Evolutionary conservation across 2,888 invertebrate species (phyloP).

Genomic region (Aporophyla nigra): DNA sequence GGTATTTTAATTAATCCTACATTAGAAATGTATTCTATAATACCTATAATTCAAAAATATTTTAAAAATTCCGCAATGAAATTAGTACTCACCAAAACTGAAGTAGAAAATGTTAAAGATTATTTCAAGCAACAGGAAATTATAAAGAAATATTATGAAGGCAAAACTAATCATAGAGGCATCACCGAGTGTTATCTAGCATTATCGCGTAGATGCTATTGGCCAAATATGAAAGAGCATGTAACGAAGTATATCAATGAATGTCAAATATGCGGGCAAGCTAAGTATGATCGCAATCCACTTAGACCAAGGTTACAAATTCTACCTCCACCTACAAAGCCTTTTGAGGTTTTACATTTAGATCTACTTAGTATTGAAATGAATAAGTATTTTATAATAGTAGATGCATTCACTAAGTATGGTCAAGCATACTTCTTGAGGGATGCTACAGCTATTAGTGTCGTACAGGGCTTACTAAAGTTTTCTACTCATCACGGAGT

Average conservation of each 20-base stretch:
- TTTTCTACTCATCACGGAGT: conserved; percentile 9
- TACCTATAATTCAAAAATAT: not conserved
- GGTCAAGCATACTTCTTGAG: conserved; percentile 15
- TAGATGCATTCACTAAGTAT: conserved; percentile 22
- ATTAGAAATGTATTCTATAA: not conserved
- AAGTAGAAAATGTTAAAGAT: too few species aligned
- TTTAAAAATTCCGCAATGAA: conserved; percentile 4
- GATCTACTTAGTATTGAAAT: too few species aligned
- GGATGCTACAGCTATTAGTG: conserved; percentile 18
- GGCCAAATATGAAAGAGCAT: conserved; percentile 5
- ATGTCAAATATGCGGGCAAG: conserved; percentile 1
- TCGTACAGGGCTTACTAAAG: conserved; percentile 4
- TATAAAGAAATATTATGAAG: not conserved
- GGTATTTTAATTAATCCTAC: not conserved
- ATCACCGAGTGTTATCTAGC: not conserved
- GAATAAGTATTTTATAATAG: conserved; percentile 10
- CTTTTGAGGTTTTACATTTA: too few species aligned
- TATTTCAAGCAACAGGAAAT: not conserved
- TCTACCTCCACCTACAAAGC: conserved; percentile 18
- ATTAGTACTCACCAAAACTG: conserved; percentile 10
- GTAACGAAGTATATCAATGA: conserved; percentile 1
- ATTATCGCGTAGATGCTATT: not conserved
- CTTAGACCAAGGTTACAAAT: not conserved
- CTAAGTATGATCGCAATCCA: conserved; percentile 1
- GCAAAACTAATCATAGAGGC: conserved; percentile 7